Conservation (phyloP, 2,113 vertebrate genomes). For the Nesogale talazaci region DNA sequence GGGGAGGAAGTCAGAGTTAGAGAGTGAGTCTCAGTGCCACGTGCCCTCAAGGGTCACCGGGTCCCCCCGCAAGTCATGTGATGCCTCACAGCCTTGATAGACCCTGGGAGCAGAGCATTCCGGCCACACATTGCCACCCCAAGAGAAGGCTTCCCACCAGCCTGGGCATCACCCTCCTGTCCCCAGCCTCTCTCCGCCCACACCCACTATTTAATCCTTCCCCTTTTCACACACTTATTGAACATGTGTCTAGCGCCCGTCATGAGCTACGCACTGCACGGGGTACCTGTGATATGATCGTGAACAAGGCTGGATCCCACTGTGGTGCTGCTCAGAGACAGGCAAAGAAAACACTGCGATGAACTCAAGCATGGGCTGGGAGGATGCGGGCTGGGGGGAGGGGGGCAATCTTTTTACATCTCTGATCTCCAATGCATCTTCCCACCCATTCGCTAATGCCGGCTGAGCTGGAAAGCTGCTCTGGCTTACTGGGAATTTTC, state of each 20-base stretch:
- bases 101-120: fast-evolving
- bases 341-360: conserved; percentile 23
- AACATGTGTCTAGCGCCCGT: background rate
- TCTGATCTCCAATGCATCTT: background rate
- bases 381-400: background rate
- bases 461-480: background rate
- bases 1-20: background rate
- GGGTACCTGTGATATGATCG: conserved; percentile 45
- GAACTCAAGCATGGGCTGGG: background rate
- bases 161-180: background rate
- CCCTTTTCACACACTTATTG: conserved; percentile 26
- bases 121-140: background rate
- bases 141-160: background rate
- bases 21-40: background rate
- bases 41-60: background rate
- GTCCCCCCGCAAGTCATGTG: background rate
- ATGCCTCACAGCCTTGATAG: background rate
- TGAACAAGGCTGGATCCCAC: conserved; percentile 12
- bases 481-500: background rate
- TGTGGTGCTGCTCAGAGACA: background rate
- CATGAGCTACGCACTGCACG: background rate
- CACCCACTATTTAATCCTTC: background rate
- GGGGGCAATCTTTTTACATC: background rate
- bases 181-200: background rate
- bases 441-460: background rate